Base-by-base conservation (phyloP, 1,140 invertebrate species). In the Pararge aegeria region DNA sequence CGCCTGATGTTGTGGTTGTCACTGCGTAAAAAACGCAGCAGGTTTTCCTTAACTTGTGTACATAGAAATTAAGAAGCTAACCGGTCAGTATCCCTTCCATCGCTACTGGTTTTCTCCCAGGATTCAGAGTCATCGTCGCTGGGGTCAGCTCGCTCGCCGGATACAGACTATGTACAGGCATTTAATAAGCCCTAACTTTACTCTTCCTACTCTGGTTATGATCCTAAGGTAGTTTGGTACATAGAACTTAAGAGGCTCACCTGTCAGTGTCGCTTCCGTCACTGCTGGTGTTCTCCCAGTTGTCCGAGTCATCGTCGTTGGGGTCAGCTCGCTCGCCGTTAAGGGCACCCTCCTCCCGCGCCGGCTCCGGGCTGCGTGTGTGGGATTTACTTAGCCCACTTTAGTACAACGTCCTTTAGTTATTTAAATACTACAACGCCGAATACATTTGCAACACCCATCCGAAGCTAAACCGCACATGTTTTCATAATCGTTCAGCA, bases 271-370 rank as follows among this genome's bases (percentile, higher is more conserved):
- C 88, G 20, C 86, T 90, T 65, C 79, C 88, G 19, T 91, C 87
- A 63, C 86, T 90, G 68, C 87, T 90, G 10, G 87, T 90, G 61
- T 90, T 90, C 74, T 89, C 88, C 89, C 89, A 91, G 72, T 90
- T 90, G 52, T 91, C 89, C 0, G 88, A 90, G 70, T 90, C 87
- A 24, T 90, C 87, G 49, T 88, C 79, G 53, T 85, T 78, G 37
- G 71, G 61, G 10, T 83, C 78, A 0, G 65, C 64, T 60, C 82
- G 83, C 61, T 87, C 87, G 10, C 87, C 89, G 65, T 90, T 90
- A 10, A 86, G 62, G 37, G 82, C 65, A 10, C 66, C 67, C 38
- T 80, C 77, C 50, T 87, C 86, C 21, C 78, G 81, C 13, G 67
- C 69, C 13, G 85, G 87, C 72, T 89, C 87, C 0, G 87, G 82